Evolutionary conservation across 2,797 vertebrate species (phyloP).

Genomic region (Serranus cabrilla): DNA sequence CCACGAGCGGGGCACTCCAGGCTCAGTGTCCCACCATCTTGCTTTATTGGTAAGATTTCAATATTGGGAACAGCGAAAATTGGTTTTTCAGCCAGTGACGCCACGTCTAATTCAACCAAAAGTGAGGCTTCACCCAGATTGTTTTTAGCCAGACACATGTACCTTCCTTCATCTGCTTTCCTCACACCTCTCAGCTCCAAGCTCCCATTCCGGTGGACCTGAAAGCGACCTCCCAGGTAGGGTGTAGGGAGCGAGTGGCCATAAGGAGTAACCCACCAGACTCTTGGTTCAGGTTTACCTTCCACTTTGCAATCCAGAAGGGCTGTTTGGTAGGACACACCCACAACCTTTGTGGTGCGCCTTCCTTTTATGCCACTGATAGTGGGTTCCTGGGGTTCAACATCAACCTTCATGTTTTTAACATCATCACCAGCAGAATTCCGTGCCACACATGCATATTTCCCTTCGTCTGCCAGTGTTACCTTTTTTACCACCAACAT

Average conservation of each 20-base stretch:
- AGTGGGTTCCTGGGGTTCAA: constrained; percentile 78
- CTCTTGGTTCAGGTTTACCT: constrained; percentile 84
- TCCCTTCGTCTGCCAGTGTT: constrained; percentile 81
- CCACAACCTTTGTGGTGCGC: constrained; percentile 68
- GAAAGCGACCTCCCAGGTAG: constrained; percentile 86
- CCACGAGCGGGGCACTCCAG: constrained; percentile 85
- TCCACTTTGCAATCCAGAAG: constrained; percentile 84
- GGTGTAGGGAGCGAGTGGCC: constrained; percentile 80
- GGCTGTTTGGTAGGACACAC: constrained; percentile 84
- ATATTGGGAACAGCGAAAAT: constrained; percentile 87
- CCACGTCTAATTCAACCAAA: constrained; percentile 83
- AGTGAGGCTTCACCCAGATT: constrained; percentile 83
- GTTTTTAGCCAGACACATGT: constrained; percentile 84
- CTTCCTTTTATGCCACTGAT: constrained; percentile 80
- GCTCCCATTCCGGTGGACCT: constrained; percentile 86
- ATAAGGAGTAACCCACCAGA: constrained; percentile 85
- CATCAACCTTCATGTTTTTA: constrained; percentile 81
- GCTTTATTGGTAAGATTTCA: constrained; percentile 84
- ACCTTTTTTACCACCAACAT: constrained; percentile 82
- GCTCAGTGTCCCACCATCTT: constrained; percentile 68
- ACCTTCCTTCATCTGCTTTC: constrained; percentile 85
- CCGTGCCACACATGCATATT: constrained; percentile 84
- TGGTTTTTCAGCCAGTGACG: constrained; percentile 86
- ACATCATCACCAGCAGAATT: constrained; percentile 85
- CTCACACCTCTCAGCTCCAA: constrained; percentile 86